These are phyloP conservation scores for Hyalella azteca DNA, from an alignment of 2,888 invertebrate species.

Conservation along the genomic window DNA sequence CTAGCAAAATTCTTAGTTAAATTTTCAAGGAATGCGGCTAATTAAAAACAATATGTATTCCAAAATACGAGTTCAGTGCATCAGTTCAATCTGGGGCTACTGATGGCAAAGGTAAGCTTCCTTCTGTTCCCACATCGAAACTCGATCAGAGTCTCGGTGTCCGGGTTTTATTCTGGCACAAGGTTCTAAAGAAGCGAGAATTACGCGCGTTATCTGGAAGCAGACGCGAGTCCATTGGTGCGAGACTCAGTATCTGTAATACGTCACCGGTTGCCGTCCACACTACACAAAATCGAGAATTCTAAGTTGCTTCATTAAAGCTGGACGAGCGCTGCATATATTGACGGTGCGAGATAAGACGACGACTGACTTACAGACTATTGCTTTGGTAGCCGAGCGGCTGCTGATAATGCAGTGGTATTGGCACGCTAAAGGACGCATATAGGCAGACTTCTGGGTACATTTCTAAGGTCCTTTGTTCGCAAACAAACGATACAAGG, in stretches of 20 bases:
- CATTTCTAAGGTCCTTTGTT: neutral
- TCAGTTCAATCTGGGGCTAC: no score
- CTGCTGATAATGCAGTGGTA: neutral
- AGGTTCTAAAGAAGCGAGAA: slow-evolving; percentile 7
- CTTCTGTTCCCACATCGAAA: neutral
- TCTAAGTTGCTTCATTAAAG: slow-evolving; percentile 36
- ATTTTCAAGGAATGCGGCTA: no score
- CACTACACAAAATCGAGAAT: slow-evolving; percentile 13
- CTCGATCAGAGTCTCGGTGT: neutral
- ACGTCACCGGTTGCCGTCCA: slow-evolving; percentile 13
- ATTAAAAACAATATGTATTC: no score
- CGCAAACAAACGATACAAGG: neutral
- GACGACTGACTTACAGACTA: slow-evolving; percentile 13
- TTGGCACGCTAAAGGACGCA: neutral
- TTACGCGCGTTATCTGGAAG: neutral
- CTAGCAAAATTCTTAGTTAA: no score
- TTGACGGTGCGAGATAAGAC: slow-evolving; percentile 13
- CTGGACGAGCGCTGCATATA: neutral
- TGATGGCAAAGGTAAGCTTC: no score
- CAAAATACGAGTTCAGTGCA: no score
- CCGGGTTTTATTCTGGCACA: neutral
- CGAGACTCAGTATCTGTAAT: slow-evolving; percentile 9
- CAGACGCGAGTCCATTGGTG: slow-evolving; percentile 21
- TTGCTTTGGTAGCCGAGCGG: slow-evolving; percentile 18
- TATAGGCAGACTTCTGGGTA: neutral